Conservation (phyloP, 1,140 invertebrate genomes). For the Nephotettix cincticeps region DNA sequence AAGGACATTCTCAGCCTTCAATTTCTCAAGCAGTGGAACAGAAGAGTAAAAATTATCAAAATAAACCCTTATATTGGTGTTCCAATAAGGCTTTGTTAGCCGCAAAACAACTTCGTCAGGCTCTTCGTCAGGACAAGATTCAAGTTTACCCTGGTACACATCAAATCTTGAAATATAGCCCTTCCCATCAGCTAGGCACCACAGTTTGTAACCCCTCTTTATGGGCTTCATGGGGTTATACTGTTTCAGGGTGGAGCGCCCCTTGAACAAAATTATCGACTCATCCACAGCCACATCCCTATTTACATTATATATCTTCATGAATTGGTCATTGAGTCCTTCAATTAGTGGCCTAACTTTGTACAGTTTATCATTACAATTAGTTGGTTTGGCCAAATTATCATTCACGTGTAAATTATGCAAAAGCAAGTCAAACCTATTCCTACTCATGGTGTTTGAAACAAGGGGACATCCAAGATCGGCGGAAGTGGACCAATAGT, state of each 20-base stretch:
- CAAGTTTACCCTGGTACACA: too few relatives aligned
- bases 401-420: slow-evolving; percentile 5
- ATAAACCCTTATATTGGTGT: too few relatives aligned
- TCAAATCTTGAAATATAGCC: slow-evolving; percentile 32
- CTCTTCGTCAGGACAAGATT: too few relatives aligned
- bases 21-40: too few relatives aligned
- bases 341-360: slow-evolving; percentile 20
- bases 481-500: slow-evolving; percentile 7
- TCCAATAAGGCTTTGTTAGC: too few relatives aligned
- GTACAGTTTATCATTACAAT: neutral
- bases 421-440: slow-evolving; percentile 19
- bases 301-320: slow-evolving; percentile 14
- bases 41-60: too few relatives aligned
- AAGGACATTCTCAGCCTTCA: too few relatives aligned
- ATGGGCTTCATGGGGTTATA: neutral
- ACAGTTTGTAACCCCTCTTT: slow-evolving; percentile 27
- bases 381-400: neutral
- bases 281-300: slow-evolving; percentile 28
- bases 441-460: slow-evolving; percentile 19
- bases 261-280: slow-evolving; percentile 32
- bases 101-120: too few relatives aligned
- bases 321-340: slow-evolving; percentile 14
- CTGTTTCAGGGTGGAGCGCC: neutral
- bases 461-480: neutral
- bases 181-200: slow-evolving; percentile 27